Base-by-base conservation (phyloP, 1,140 invertebrate genomes). In the Heliconius himera region DNA sequence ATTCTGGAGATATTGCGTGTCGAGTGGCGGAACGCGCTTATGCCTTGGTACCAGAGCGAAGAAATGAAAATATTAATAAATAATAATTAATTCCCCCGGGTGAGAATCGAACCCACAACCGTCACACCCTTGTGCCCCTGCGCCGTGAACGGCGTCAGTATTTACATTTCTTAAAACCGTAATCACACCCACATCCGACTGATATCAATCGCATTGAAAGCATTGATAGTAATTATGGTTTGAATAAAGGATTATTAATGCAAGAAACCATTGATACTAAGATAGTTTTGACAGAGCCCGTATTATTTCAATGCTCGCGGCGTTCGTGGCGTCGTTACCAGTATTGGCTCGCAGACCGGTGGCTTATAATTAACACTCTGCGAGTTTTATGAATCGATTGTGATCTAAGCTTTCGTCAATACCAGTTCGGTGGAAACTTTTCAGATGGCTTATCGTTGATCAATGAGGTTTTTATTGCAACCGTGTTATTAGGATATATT, bases 391-490 rank as follows among this genome's bases (percentile, higher is more conserved):
- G 90, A 93, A 93, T 90, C 93, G 93, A 94, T 94, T 93, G 93
- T 85, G 86, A 94, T 94, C 93, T 93, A 92, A 93, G 92, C 92
- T 94, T 93, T 94, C 92, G 92, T 94, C 93, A 93, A 94, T 94
- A 91, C 88, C 89, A 88, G 91, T 89, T 90, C 91, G 86, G 87
- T 88, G 88, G 88, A 87, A 81, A 77, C 85, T 85, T 84, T 82
- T 78, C 79, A 81, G 89, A 91, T 91, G 77, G 77, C 87, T 93
- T 94, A 94, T 94, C 91, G 84, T 86, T 94, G 91, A 94, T 93
- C 89, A 87, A 92, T 88, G 90, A 93, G 91, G 90, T 92, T 93
- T 93, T 92, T 84, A 85, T 88, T 78, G 78, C 88, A 86, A 85
- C 87, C 88, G 81, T 93, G 86, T 93, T 90, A 94, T 94, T 94